These are phyloP conservation scores for Myripristis jacobus DNA, from an alignment of 2,797 vertebrate species.

Conservation along the genomic window DNA sequence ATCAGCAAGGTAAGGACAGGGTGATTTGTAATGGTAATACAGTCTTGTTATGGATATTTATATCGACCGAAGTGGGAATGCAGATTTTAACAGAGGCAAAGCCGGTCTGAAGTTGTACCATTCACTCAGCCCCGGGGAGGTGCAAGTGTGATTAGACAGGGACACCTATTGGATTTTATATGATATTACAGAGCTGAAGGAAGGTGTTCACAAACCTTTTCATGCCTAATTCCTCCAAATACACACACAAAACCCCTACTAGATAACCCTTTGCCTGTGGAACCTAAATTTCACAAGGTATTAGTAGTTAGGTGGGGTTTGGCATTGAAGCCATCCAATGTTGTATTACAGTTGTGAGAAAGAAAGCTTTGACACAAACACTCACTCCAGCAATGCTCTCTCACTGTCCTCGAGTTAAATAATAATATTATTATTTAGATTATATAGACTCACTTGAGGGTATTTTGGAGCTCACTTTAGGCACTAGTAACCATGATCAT, in stretches of 20 bases:
- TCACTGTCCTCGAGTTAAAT: slow-evolving; percentile 14
- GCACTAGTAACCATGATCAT: too few relatives aligned
- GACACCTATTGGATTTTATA: slow-evolving; percentile 68
- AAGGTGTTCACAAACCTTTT: too few relatives aligned
- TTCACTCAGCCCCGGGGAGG: not conserved
- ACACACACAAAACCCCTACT: not conserved
- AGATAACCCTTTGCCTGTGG: not conserved
- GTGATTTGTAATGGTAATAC: too few relatives aligned
- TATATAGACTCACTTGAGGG: too few relatives aligned
- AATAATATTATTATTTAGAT: too few relatives aligned
- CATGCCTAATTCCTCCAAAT: too few relatives aligned
- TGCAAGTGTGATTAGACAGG: slow-evolving; percentile 45
- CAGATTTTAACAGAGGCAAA: not conserved
- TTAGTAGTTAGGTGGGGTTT: not conserved
- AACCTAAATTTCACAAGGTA: not conserved
- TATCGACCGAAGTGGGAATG: too few relatives aligned
- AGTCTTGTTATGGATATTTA: not conserved
- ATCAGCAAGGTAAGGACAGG: slow-evolving; percentile 84
- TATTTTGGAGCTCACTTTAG: too few relatives aligned
- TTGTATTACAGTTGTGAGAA: too few relatives aligned
- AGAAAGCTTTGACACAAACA: too few relatives aligned
- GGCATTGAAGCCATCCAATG: not conserved
- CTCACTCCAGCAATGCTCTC: too few relatives aligned
- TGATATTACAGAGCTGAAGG: slow-evolving; percentile 45
- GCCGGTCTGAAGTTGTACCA: too few relatives aligned